These are phyloP conservation scores for Manacus vitellinus DNA, from an alignment of 2,113 vertebrate genomes.

Conservation along the genomic window DNA sequence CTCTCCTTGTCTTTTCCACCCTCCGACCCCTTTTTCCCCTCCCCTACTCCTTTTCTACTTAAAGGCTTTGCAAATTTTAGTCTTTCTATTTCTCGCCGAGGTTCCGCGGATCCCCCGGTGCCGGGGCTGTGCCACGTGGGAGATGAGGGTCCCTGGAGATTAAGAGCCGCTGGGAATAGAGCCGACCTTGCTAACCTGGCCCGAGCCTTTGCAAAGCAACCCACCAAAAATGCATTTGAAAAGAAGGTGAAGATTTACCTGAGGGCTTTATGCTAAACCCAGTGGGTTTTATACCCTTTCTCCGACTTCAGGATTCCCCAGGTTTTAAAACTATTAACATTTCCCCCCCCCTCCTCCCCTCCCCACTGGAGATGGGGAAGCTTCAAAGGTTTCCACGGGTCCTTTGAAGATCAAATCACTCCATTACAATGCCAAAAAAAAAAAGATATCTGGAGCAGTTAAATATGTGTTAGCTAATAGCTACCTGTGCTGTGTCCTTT, in stretches of 20 bases:
- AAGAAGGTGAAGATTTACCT: slow-evolving; percentile 63
- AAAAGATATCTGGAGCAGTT: slow-evolving; percentile 33
- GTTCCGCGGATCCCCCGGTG: background rate
- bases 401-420: slow-evolving; percentile 73
- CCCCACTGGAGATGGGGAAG: slow-evolving; percentile 48
- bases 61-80: slow-evolving; percentile 7
- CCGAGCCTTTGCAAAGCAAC: slow-evolving; percentile 47
- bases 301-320: slow-evolving; percentile 43
- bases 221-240: slow-evolving; percentile 64
- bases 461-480: slow-evolving; percentile 54
- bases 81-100: slow-evolving; percentile 45
- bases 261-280: slow-evolving; percentile 63
- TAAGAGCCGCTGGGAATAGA: slow-evolving; percentile 25
- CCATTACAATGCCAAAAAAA: slow-evolving; percentile 46
- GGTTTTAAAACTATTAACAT: slow-evolving; percentile 70
- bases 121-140: slow-evolving; percentile 28
- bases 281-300: slow-evolving; percentile 17
- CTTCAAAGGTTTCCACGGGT: slow-evolving; percentile 66
- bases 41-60: background rate
- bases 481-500: slow-evolving; percentile 28
- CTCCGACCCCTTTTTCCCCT: background rate
- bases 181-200: slow-evolving; percentile 51
- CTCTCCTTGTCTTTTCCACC: background rate
- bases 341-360: background rate
- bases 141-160: slow-evolving; percentile 45